Evolutionary conservation across 2,888 invertebrate genomes (phyloP), one percentile per base, ranked within the genome.

Genomic region (Ptilodon capucinus): DNA sequence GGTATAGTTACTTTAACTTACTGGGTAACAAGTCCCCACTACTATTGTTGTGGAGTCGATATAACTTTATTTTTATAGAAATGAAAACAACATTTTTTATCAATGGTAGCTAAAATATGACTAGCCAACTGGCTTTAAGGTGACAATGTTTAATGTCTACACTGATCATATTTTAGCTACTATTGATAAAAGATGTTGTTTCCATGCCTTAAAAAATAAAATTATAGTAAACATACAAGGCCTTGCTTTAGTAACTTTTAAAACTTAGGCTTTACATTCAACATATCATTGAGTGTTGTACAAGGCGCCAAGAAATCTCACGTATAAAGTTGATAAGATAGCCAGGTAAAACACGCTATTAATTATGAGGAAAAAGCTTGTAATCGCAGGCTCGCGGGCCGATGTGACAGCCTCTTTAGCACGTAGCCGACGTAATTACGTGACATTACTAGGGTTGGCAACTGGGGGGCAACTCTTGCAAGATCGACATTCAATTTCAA

Each of bases 231-330:
- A n/a, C n/a, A n/a, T n/a, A n/a, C n/a, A n/a, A n/a, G n/a, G n/a
- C n/a, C n/a, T n/a, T 28, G 28, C 28, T 28, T 28, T 7, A 6
- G 9, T 8, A 23, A 7, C 23, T 28, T 28, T n/a, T 28, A 6
- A 40, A 40, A 40, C 23, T 48, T 51, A 28, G 30, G 40, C 36
- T 36, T 60, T 60, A 63, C 63, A 11, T 28, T 28, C 60, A 44
- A 55, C 60, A 66, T 64, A 57, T 57, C 43, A 60, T 32, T 58
- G 54, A 65, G 64, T 66, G 67, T 55, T 66, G 53, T 56, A 66
- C 63, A 60, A 58, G 51, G 52, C 50, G 42, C 54, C 40, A 58
- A 46, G 48, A 60, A 66, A 65, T 65, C 64, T 63, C 48, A 40
- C 55, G 46, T 51, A 66, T 58, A 56, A 57, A 56, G 48, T 36